Conservation (phyloP, 2,113 vertebrate species). For the Osmerus mordax region DNA sequence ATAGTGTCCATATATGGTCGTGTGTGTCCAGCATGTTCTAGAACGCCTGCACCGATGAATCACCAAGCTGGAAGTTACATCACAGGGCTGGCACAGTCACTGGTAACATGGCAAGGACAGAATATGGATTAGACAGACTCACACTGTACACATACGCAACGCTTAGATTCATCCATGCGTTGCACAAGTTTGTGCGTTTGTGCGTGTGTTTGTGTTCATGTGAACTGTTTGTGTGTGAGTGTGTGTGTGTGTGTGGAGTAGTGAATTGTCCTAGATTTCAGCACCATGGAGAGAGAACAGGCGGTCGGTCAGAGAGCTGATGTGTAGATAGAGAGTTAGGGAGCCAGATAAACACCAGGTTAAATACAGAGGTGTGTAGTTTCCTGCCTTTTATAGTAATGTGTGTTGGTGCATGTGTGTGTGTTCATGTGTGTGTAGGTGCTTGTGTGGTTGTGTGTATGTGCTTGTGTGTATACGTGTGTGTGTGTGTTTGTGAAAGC, state of each 20-base stretch:
- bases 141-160: neutral
- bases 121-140: neutral
- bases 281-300: slow-evolving; percentile 34
- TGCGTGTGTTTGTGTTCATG: neutral
- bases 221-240: slow-evolving; percentile 5
- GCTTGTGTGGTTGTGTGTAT: too few species aligned
- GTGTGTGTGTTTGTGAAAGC: too few species aligned
- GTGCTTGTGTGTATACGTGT: slow-evolving; percentile 39
- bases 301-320: neutral
- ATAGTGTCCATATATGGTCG: neutral
- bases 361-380: too few species aligned
- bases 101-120: neutral
- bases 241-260: slow-evolving; percentile 2
- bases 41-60: slow-evolving; percentile 11
- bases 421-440: slow-evolving; percentile 11
- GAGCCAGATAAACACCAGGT: neutral
- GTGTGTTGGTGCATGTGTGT: neutral
- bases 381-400: too few species aligned
- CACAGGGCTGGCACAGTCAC: neutral
- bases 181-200: neutral
- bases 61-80: slow-evolving; percentile 2
- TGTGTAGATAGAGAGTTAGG: neutral
- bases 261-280: slow-evolving; percentile 27
- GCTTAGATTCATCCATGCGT: neutral
- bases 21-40: neutral